Percentiles rank a stretch among this genome's conserved stretches.
phyloP scores from a whole-genome alignment of 2,797 vertebrate genomes.

The Microctenopoma stevenorrisi region DNA sequence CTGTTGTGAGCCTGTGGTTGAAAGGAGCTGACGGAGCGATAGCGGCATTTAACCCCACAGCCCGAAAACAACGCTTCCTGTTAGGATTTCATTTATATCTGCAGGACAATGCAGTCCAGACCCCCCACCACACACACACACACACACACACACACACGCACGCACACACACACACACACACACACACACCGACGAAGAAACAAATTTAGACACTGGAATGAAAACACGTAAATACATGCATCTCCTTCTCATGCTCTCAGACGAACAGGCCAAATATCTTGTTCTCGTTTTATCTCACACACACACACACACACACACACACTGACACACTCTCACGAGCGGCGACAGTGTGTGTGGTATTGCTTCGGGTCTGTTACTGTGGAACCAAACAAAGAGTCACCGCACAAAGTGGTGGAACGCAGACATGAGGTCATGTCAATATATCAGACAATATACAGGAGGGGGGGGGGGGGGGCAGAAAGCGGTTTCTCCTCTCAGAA shows the following conservation, averaged over 20 bases:
- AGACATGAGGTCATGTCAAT: too few species aligned
- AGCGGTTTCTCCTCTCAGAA: too few species aligned
- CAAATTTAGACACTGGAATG: conserved; percentile 10
- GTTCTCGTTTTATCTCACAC: not conserved
- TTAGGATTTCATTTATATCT: conserved; percentile 59
- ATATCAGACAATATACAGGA: not conserved
- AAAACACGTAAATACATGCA: conserved; percentile 20
- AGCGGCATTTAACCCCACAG: conserved; percentile 19
- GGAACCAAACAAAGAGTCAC: conserved; percentile 15
- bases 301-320: conserved; percentile 8
- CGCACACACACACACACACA: not conserved
- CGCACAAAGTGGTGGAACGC: not conserved
- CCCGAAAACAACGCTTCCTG: conserved; percentile 44
- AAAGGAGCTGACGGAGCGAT: conserved; percentile 29
- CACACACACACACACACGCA: conserved; percentile 9
- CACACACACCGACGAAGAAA: not conserved
- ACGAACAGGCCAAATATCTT: conserved; percentile 26
- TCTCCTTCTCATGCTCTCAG: conserved; percentile 2
- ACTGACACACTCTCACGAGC: not conserved
- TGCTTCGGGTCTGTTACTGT: conserved; percentile 12
- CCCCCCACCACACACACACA: conserved; percentile 15
- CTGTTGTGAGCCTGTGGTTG: conserved; percentile 35
- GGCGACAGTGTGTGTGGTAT: conserved; percentile 30
- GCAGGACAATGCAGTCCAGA: conserved; percentile 38
- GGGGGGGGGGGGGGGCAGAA: not conserved